Evolutionary conservation across 2,113 vertebrate species (phyloP), one percentile per base, ranked within the genome.

Genomic region (Pipa parva): DNA sequence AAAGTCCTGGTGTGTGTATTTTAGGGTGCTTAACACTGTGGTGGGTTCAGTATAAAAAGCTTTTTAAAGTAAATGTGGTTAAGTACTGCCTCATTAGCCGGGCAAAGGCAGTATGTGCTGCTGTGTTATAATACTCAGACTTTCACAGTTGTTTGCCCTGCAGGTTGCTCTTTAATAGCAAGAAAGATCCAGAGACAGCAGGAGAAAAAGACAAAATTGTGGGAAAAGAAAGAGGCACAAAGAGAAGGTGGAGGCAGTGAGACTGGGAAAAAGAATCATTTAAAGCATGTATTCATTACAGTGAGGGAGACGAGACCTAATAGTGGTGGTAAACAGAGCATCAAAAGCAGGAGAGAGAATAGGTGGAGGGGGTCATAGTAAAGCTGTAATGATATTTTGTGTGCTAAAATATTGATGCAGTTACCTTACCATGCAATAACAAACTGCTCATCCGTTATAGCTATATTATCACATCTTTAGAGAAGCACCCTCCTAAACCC

Each of bases 121-220:
- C 48, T 33, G 11, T 21, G 18, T 61, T 58, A 21, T 59, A 68
- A 59, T 39, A 56, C 46, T 42, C 6, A 21, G 29, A 21, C 46
- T 51, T 29, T 46, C 13, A 24, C 45, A 49, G 64, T 22, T 68
- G 29, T 59, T 61, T 69, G 57, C 66, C 66, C 66, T 45, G 58
- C 58, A 70, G 57, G 58, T 70, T 70, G 49, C 57, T 54, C 22
- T 28, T 59, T 59, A 59, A 67, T 60, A 60, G 65, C 65, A 60
- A 61, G 58, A 54, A 48, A 60, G 56, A 49, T 54, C 57, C 42
- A 60, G 24, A 59, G 65, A 69, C 46, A 29, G 31, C 22, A n/a
- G 11, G n/a, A 39, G 36, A 51, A 42, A 59, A 52, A 21, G 29
- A 45, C 2, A 28, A 39, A 28, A 37, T 4, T 22, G 31, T 26